phyloP scores from a whole-genome alignment of 2,888 invertebrate species.

The Ophonus ardosiacus region DNA sequence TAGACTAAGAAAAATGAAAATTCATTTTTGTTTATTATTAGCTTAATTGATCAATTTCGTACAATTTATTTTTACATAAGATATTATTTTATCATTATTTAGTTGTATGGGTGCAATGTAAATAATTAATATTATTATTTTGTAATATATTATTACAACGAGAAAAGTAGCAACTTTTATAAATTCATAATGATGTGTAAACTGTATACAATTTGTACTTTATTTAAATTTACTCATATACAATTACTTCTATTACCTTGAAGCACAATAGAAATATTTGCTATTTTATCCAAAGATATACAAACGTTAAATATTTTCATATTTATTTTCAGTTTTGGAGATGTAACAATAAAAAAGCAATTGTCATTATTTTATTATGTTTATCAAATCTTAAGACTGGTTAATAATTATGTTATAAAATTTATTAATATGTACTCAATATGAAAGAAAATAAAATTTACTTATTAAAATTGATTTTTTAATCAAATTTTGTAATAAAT shows the following conservation, averaged over 20 bases:
- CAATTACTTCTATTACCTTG: no score
- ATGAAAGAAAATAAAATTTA: background rate
- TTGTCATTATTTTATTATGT: background rate
- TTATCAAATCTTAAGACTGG: background rate
- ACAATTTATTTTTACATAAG: no score
- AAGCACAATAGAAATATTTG: background rate
- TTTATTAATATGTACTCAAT: background rate
- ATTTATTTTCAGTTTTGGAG: background rate
- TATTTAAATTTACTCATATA: no score
- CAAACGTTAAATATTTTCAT: background rate
- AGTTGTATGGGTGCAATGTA: no score
- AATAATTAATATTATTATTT: no score
- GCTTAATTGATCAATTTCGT: background rate
- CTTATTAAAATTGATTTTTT: background rate
- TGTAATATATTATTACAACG: background rate
- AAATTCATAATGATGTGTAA: background rate
- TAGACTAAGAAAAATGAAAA: background rate
- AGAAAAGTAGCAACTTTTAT: background rate
- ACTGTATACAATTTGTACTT: background rate
- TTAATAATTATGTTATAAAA: background rate
- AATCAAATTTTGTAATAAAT: background rate
- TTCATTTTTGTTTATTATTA: background rate
- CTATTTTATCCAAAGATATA: background rate
- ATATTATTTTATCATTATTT: no score
- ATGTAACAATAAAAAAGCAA: background rate